Evolutionary conservation across 2,113 vertebrate genomes (phyloP).

Genomic region (Hippocampus guttulatus): DNA sequence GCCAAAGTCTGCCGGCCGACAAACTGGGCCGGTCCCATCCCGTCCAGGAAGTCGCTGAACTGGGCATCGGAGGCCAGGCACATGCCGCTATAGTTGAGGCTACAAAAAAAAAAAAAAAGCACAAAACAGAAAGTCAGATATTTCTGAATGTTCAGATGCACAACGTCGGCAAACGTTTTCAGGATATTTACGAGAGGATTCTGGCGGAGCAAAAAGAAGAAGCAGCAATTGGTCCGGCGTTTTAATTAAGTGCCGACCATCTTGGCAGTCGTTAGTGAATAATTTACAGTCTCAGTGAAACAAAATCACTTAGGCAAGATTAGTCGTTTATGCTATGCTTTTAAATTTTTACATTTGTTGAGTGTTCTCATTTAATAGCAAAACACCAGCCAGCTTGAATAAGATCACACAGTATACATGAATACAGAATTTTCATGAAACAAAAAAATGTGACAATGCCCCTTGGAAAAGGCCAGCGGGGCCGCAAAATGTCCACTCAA

Average conservation of each 20-base stretch:
- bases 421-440: no score
- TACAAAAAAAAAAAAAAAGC: conserved; percentile 52
- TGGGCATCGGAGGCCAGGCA: conserved; percentile 92
- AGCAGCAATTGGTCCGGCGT: neutral
- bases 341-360: neutral
- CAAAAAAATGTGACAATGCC: no score
- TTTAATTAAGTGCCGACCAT: conserved; percentile 1
- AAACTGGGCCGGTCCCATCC: conserved; percentile 97
- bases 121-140: conserved; percentile 5
- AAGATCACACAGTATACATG: neutral
- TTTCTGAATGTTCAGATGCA: neutral
- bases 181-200: conserved; percentile 25
- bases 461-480: no score
- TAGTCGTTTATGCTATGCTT: conserved; percentile 7
- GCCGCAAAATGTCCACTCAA: no score
- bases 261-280: conserved; percentile 8
- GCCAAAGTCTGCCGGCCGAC: conserved; percentile 95
- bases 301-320: conserved; percentile 18
- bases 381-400: neutral
- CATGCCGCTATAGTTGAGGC: conserved; percentile 94
- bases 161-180: neutral
- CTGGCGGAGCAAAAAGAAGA: neutral
- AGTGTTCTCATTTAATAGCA: neutral
- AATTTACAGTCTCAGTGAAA: conserved; percentile 12
- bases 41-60: conserved; percentile 95